Percentiles rank a stretch among this genome's conserved stretches.
phyloP scores from a whole-genome alignment of 64 coral and sea anemone genomes.

The Acropora tenuis region DNA sequence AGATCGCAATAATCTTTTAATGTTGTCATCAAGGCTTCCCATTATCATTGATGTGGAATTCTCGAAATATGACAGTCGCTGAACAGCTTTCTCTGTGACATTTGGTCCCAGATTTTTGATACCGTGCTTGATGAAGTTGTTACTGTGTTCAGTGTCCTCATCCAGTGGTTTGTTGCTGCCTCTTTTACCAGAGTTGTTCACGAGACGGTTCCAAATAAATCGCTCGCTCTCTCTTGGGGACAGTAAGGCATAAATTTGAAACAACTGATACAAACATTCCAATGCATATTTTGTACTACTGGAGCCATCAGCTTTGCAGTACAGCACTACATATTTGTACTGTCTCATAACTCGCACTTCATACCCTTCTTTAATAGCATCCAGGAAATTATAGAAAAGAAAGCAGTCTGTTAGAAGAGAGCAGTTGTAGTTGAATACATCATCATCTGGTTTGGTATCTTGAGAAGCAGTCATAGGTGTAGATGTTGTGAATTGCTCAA shows the following conservation, averaged over 20 bases:
- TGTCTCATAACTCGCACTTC: conserved; percentile 47
- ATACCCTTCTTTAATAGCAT: conserved; percentile 69
- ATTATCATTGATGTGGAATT: conserved; percentile 13
- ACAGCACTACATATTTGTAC: conserved; percentile 74
- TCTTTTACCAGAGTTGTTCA: conserved; percentile 39
- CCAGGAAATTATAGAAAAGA: conserved; percentile 58
- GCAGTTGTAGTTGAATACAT: conserved; percentile 20
- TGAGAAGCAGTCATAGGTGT: background rate
- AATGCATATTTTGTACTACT: conserved; percentile 41
- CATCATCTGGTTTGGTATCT: background rate
- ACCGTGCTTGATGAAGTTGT: conserved; percentile 56
- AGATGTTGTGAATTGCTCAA: background rate
- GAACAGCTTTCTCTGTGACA: conserved; percentile 41
- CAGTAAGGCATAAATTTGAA: conserved; percentile 17
- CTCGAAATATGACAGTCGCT: conserved; percentile 43
- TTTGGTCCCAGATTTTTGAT: conserved; percentile 71
- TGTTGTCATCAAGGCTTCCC: conserved; percentile 34
- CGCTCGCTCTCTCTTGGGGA: conserved; percentile 29
- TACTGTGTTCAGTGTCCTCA: conserved; percentile 60
- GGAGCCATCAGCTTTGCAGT: conserved; percentile 67
- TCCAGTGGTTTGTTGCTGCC: conserved; percentile 64
- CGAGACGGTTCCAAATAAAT: conserved; percentile 31
- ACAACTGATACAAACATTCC: conserved; percentile 50
- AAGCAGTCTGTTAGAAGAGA: background rate
- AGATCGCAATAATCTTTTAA: conserved; percentile 29